phyloP scores from a whole-genome alignment of 2,888 invertebrate genomes.

The Agrochola macilenta region DNA sequence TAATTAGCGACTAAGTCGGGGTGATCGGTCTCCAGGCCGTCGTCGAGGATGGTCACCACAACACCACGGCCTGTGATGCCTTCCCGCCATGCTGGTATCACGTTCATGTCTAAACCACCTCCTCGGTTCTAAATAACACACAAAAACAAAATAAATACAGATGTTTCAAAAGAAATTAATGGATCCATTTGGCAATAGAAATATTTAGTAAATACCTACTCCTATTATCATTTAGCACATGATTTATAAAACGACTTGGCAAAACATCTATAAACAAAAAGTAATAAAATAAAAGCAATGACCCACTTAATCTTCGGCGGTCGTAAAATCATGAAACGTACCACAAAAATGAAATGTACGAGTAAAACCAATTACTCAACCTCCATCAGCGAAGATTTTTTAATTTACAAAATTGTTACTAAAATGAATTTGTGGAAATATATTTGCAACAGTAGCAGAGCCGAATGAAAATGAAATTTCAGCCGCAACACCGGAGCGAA shows the following conservation, averaged over 20 bases:
- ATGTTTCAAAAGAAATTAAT: neutral
- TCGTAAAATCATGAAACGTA: constrained; percentile 43
- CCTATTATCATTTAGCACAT: constrained; percentile 34
- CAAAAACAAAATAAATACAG: constrained; percentile 27
- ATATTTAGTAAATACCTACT: constrained; percentile 24
- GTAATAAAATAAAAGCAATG: constrained; percentile 53
- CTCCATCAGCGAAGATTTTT: constrained; percentile 62
- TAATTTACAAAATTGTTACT: constrained; percentile 68
- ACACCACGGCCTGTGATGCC: constrained; percentile 98
- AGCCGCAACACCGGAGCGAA: constrained; percentile 57
- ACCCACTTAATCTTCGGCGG: constrained; percentile 53
- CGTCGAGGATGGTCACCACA: constrained; percentile 99
- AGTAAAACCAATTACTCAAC: constrained; percentile 60
- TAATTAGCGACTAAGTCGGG: constrained; percentile 98
- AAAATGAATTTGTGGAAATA: constrained; percentile 62
- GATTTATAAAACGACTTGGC: constrained; percentile 37
- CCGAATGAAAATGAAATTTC: constrained; percentile 72
- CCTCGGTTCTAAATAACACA: constrained; percentile 94
- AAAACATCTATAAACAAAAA: constrained; percentile 39
- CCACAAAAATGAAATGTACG: constrained; percentile 35
- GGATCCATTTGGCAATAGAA: constrained; percentile 15
- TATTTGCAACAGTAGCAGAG: constrained; percentile 61
- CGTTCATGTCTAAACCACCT: constrained; percentile 98
- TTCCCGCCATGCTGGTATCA: constrained; percentile 98
- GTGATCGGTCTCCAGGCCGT: constrained; percentile 98